Evolutionary conservation across 2,113 vertebrate species (phyloP), one percentile per base, ranked within the genome.

Genomic region (Hippolais icterina): DNA sequence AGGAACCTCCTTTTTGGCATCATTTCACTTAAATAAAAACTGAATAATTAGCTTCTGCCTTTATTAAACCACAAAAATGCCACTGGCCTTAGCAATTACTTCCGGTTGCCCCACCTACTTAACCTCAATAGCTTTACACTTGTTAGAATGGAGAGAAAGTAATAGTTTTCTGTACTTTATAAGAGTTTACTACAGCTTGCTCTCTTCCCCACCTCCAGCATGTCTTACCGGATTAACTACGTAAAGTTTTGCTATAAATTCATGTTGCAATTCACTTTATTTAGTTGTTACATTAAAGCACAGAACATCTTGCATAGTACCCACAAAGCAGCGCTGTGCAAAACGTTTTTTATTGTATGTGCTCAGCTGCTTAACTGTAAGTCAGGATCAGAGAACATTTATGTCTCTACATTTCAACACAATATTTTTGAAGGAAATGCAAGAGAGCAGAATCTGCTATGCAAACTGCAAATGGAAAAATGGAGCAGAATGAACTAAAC

Each of bases 91-190:
- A 97, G 98, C 98, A 98, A 98, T 98, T 98, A 99, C 98, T 99
- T 99, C 98, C 98, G 97, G 98, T 98, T 98, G 98, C 98, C 97
- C 98, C 97, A 98, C 98, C 98, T 98, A 98, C 98, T 99, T 98
- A 99, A 98, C 98, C 98, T 98, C 98, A 98, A 98, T 96, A 98
- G 98, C 98, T 82, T 98, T 98, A 97, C 96, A 97, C 97, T 98
- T 98, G 97, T 98, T 97, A 97, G 96, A 97, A 97, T 91, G 49
- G 82, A 96, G 71, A 95, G 95, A 96, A 97, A 97, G 98, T 91
- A 98, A 50, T 97, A 92, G 74, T 83, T 98, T 97, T 96, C 89
- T 63, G 59, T 75, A 93, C 75, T 97, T 94, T 44, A 60, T 33
- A 80, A 50, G 33, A 89, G 77, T 89, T 96, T 93, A 89, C 90